Conservation (phyloP, 2,113 vertebrate species). For the Thermophis baileyi region DNA sequence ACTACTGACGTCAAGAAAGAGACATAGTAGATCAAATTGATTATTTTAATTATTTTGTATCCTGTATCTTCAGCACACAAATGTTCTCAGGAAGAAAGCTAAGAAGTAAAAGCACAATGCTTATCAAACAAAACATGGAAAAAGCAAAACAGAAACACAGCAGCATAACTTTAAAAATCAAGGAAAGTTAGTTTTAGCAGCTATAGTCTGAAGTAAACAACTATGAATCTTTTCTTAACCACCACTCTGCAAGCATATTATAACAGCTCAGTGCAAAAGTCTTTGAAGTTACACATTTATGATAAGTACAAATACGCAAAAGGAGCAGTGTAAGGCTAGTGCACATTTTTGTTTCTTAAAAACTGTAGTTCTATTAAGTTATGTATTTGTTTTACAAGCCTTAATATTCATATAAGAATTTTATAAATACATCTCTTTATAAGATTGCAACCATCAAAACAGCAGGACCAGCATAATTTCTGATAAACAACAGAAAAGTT, state of each 20-base stretch:
- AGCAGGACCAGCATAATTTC: not conserved
- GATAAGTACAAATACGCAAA: not conserved
- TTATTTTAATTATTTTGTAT: not conserved
- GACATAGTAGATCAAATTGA: not conserved
- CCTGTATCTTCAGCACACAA: not conserved
- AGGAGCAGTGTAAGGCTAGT: not conserved
- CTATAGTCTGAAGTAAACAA: not conserved
- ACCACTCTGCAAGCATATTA: not conserved
- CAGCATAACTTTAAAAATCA: not conserved
- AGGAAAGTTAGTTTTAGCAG: too few species aligned
- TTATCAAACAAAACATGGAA: not conserved
- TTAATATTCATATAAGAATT: not conserved
- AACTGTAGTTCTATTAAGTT: not conserved
- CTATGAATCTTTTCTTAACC: not conserved
- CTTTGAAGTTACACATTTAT: not conserved
- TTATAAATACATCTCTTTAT: not conserved
- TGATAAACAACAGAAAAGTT: not conserved
- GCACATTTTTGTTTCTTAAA: not conserved
- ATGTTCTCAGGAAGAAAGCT: not conserved
- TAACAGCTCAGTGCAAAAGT: not conserved
- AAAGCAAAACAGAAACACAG: not conserved
- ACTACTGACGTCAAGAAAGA: not conserved
- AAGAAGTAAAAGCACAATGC: not conserved
- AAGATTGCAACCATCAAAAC: slow-evolving; percentile 25
- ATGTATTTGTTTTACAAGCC: not conserved